Evolutionary conservation across 2,113 vertebrate species (phyloP), one percentile per base, ranked within the genome.

Genomic region (Phyllopteryx taeniolatus): DNA sequence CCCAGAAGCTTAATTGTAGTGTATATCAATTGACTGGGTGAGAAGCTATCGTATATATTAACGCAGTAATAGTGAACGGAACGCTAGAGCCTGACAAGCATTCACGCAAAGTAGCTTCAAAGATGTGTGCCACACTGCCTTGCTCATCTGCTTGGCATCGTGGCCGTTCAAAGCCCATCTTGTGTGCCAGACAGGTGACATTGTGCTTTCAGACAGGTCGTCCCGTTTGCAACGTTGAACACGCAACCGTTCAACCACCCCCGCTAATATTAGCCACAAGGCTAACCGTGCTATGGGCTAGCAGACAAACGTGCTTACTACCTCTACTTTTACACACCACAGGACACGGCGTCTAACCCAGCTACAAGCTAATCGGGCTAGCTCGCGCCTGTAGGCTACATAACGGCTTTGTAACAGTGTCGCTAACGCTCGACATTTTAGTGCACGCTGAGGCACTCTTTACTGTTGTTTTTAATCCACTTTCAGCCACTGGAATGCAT

Each of bases 241-340:
- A 12, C 62, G 27, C 71, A 79, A 76, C 79, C 76, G 72, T 57
- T 71, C 73, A 70, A 68, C 82, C 74, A 67, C 74, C 70, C 33
- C 74, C 51, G 85, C 80, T 81, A 81, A 8, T 80, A 56, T 84
- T 87, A 88, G 82, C 87, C 61, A 31, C 9, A 0, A 60, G 59
- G 87, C 86, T 89, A 89, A 67, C 73, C 70, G 64, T 61, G 59
- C 59, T 61, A 61, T 75, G 81, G 46, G 84, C 85, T 87, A 84
- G 79, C 78, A 72, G 82, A 76, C 83, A 88, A 86, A 77, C 84
- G 86, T 90, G 85, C 82, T 86, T 68, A 17, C 72, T 81, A 73
- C 66, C 71, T 67, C 7, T 64, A 63, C 61, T 68, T 64, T 66
- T 14, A 46, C 22, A 66, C 77, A 69, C 61, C 72, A 76, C 39